Percentiles rank a stretch among this genome's conserved stretches.
phyloP scores from a whole-genome alignment of 2,113 vertebrate genomes.

The Cyprinodon tularosa region DNA sequence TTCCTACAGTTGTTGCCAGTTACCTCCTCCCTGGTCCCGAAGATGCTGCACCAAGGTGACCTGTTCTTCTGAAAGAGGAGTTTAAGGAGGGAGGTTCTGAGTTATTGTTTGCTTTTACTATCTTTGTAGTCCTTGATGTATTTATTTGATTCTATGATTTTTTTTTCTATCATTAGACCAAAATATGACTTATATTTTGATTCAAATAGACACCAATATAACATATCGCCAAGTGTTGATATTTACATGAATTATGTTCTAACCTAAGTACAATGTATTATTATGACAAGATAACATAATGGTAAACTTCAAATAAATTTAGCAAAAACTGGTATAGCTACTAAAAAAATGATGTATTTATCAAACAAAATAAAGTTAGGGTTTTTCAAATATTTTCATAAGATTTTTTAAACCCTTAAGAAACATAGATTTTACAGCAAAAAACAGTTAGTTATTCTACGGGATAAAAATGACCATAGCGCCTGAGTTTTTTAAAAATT shows the following conservation, averaged over 20 bases:
- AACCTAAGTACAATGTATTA: background rate
- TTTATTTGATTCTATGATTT: background rate
- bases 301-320: too few species aligned
- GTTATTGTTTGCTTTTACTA: slow-evolving; percentile 55
- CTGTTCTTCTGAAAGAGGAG: slow-evolving; percentile 78
- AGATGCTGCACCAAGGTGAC: slow-evolving; percentile 57
- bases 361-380: background rate
- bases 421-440: background rate
- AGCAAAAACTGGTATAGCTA: too few species aligned
- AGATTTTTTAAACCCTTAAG: too few species aligned
- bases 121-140: background rate
- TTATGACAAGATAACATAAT: too few species aligned
- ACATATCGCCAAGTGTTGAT: background rate
- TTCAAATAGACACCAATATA: background rate
- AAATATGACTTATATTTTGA: background rate
- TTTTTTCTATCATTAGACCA: background rate
- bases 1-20: slow-evolving; percentile 54
- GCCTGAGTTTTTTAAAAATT: background rate
- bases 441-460: too few species aligned
- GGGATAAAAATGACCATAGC: background rate
- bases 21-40: slow-evolving; percentile 79
- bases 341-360: background rate
- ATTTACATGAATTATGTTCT: background rate
- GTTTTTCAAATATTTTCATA: too few species aligned
- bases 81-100: slow-evolving; percentile 49